A percentile compares a stretch with the other conserved stretches of the same genome.
Conservation (phyloP, 2,888 invertebrate genomes). For the Acleris laterana region DNA sequence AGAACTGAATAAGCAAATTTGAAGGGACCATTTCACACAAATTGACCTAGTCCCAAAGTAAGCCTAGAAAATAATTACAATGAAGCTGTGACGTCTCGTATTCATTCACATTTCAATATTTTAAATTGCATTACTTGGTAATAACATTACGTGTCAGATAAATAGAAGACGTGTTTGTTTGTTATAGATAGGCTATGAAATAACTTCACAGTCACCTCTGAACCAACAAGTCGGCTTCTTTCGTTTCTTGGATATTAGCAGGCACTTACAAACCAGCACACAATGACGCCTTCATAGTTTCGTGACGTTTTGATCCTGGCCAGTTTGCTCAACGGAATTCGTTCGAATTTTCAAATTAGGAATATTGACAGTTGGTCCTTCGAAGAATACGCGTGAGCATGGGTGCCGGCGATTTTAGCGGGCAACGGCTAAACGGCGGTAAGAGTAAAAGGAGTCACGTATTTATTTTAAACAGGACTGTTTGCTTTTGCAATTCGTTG, state of each 20-base stretch:
- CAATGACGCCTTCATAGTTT: slow-evolving; percentile 50
- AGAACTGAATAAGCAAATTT: too few relatives aligned
- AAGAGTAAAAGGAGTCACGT: slow-evolving; percentile 57
- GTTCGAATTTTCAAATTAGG: slow-evolving; percentile 56
- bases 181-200: background rate
- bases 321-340: slow-evolving; percentile 59
- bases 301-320: slow-evolving; percentile 60
- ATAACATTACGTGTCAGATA: too few relatives aligned
- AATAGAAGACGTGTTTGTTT: background rate
- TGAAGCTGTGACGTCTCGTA: too few relatives aligned
- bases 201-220: slow-evolving; percentile 2
- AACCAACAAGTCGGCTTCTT: slow-evolving; percentile 49
- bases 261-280: slow-evolving; percentile 51
- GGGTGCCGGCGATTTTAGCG: slow-evolving; percentile 61
- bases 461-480: slow-evolving; percentile 61
- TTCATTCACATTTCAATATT: too few relatives aligned
- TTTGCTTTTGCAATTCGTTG: slow-evolving; percentile 69
- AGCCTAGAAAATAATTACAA: too few relatives aligned
- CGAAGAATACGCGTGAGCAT: slow-evolving; percentile 59
- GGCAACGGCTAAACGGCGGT: slow-evolving; percentile 60
- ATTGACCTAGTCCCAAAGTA: too few relatives aligned
- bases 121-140: too few relatives aligned
- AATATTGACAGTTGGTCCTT: slow-evolving; percentile 71
- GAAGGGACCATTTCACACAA: too few relatives aligned
- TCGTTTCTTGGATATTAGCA: slow-evolving; percentile 61